Evolutionary conservation across 1,140 invertebrate genomes (phyloP), one percentile per base, ranked within the genome.

Genomic region (Cotesia glomerata): DNA sequence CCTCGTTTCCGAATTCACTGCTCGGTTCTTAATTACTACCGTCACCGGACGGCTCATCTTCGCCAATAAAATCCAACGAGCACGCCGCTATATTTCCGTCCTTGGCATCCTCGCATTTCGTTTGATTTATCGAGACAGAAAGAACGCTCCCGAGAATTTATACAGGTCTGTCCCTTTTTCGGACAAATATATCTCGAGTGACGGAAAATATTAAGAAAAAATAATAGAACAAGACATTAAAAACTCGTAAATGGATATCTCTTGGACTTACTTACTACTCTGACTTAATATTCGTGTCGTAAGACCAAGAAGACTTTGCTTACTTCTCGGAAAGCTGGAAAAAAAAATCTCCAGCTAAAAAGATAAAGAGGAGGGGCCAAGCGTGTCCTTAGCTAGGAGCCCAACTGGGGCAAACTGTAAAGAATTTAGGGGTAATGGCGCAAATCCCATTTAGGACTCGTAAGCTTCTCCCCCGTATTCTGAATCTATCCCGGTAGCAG

Each of bases 1-100:
- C 79, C 79, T 81, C 80, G 76, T 81, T 83, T 83, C 80, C 81
- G 77, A 78, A 79, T 80, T 78, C 77, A 74, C 36, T 39, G 36
- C 39, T 74, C 72, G 75, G 74, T 73, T 79, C 80, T 83, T 83
- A 82, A 83, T 83, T 82, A 83, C 79, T 80, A 82, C 81, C 80
- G 80, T 80, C 77, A 77, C 80, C 77, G 79, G 80, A 82, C 78
- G 26, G 26, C 26, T 26, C 26, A 26, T 26, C 26, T 26, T 26
- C 26, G 26, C 26, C 26, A 26, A 26, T 26, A 26, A 26, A 80
- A 82, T 82, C 76, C 79, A 81, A 79, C 81, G 75, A 79, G 77
- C 14, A 14, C 52, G 79, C 77, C 77, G 77, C 76, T 81, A 79
- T 72, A 52, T 81, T 82, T 80, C 81, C 79, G 77, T 62, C 51